A percentile compares a stretch with the other conserved stretches of the same genome.
phyloP scores from a whole-genome alignment of 2,113 vertebrate species.

The Brachirus orientalis region DNA sequence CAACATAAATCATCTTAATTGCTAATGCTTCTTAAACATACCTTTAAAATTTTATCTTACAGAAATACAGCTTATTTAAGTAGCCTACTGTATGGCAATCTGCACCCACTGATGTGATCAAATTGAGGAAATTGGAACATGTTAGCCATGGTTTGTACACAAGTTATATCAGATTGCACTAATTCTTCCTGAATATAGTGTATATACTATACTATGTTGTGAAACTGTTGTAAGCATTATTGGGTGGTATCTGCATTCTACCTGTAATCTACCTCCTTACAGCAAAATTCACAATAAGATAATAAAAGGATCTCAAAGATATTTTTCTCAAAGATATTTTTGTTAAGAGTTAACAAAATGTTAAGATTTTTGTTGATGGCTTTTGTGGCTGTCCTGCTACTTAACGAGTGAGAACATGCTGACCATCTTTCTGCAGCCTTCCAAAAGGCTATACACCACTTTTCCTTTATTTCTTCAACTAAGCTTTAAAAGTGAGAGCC shows the following conservation, averaged over 20 bases:
- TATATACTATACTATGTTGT: not conserved
- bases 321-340: not conserved
- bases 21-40: no score
- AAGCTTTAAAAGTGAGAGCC: constrained; percentile 55
- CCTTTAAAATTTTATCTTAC: no score
- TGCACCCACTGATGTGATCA: not conserved
- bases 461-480: constrained; percentile 51
- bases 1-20: no score
- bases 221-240: no score
- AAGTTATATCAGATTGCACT: not conserved
- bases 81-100: not conserved
- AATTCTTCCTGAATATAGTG: not conserved
- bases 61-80: not conserved
- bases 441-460: constrained; percentile 49
- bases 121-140: not conserved
- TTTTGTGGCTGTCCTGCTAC: constrained; percentile 43
- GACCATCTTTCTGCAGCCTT: constrained; percentile 47
- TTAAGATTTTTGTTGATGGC: no score
- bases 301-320: no score
- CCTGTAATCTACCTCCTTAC: no score
- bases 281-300: no score
- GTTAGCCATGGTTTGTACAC: not conserved
- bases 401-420: constrained; percentile 59
- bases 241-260: no score
- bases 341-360: no score